Evolutionary conservation across 2,888 invertebrate genomes (phyloP).

Genomic region (Sicus ferrugineus): DNA sequence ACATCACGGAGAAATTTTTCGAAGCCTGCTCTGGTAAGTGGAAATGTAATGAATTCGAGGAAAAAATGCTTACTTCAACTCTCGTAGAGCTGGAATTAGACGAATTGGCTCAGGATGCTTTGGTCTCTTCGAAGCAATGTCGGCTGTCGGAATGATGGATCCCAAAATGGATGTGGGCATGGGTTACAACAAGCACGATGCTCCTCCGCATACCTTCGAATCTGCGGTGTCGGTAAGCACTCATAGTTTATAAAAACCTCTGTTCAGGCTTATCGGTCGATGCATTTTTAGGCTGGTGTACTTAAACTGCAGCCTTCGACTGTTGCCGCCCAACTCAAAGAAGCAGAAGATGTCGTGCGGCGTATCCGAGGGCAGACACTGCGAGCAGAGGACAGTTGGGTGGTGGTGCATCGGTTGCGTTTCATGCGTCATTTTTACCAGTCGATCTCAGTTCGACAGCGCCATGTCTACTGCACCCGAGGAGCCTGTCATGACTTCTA

Average conservation of each 20-base stretch:
- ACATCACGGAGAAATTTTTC: constrained; percentile 69
- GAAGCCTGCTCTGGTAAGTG: constrained; percentile 70
- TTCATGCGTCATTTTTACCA: constrained; percentile 89
- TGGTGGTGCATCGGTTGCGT: constrained; percentile 80
- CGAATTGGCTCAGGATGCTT: constrained; percentile 93
- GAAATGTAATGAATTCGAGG: not conserved
- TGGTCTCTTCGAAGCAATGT: constrained; percentile 98
- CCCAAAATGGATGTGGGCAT: constrained; percentile 99
- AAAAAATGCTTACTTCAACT: not conserved
- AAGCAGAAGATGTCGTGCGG: constrained; percentile 87
- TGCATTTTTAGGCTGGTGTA: constrained; percentile 71
- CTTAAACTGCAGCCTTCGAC: constrained; percentile 82
- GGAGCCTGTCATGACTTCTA: constrained; percentile 72
- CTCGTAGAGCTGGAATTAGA: constrained; percentile 79
- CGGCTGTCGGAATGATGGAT: constrained; percentile 99
- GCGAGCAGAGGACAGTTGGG: constrained; percentile 71
- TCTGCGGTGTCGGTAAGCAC: constrained; percentile 84
- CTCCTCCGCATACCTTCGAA: constrained; percentile 85
- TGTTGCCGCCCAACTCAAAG: constrained; percentile 79
- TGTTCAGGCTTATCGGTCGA: not conserved
- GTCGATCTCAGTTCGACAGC: constrained; percentile 67
- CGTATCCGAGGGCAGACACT: constrained; percentile 67
- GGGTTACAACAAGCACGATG: constrained; percentile 88
- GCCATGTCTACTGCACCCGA: constrained; percentile 66
- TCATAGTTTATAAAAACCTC: not conserved